Conservation (phyloP, 2,888 invertebrate species). For the Nephrotoma guestfalica region DNA sequence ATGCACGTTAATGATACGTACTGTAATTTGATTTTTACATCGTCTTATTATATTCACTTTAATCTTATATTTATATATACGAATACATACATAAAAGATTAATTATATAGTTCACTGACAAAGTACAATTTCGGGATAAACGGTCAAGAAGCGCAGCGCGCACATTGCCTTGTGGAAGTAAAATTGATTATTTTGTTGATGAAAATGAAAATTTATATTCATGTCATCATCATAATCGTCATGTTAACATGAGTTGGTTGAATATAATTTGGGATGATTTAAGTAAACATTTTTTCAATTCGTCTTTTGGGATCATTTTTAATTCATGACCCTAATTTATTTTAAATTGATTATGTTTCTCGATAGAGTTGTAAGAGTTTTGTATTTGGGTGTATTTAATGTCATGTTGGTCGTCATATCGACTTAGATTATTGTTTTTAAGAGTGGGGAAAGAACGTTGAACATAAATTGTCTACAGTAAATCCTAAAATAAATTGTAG, state of each 20-base stretch:
- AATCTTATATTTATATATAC: background rate
- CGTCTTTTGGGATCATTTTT: background rate
- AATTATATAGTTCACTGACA: background rate
- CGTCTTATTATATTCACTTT: background rate
- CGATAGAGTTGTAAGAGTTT: background rate
- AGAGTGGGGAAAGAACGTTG: too few relatives aligned
- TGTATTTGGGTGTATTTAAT: too few relatives aligned
- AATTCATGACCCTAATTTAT: background rate
- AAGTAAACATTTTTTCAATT: background rate
- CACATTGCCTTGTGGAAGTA: background rate
- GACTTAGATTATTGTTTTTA: too few relatives aligned
- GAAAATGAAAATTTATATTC: background rate
- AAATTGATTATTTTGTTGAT: background rate
- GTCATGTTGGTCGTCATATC: too few relatives aligned
- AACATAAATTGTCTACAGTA: too few relatives aligned
- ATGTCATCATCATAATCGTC: background rate
- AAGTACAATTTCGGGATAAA: background rate
- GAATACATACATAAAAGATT: background rate
- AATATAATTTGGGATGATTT: background rate
- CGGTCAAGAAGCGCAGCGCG: background rate
- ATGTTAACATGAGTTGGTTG: background rate
- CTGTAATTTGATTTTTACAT: background rate
- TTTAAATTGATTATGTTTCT: background rate
- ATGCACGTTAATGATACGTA: background rate
- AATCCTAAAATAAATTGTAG: too few relatives aligned